A percentile compares a stretch with the other conserved stretches of the same genome.
Evolutionary conservation across 2,113 vertebrate species (phyloP).

Genomic region (Chamaetylas fuelleborni): DNA sequence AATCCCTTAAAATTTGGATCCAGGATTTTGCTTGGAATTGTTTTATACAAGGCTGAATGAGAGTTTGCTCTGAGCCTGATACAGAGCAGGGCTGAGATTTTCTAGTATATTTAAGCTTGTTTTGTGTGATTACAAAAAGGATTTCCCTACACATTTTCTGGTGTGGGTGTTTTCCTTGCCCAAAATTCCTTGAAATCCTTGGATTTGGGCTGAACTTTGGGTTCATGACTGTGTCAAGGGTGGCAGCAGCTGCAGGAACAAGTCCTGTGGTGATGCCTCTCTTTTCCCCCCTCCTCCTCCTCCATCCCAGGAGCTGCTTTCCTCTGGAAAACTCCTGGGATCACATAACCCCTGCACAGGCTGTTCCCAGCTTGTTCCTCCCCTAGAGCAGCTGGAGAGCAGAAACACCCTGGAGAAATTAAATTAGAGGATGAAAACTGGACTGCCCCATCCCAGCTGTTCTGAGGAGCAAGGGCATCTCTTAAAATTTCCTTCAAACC

Average conservation of each 20-base stretch:
- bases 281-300: neutral
- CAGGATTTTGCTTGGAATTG: fast-evolving
- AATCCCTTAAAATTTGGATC: neutral
- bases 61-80: fast-evolving
- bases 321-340: neutral
- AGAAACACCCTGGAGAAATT: neutral
- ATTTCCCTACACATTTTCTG: fast-evolving
- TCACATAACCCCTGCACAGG: fast-evolving
- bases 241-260: neutral
- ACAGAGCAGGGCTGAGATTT: neutral
- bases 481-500: neutral
- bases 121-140: neutral
- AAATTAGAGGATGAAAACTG: neutral
- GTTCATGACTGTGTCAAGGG: neutral
- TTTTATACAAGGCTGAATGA: neutral
- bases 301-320: neutral
- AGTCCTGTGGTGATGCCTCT: neutral
- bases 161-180: neutral
- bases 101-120: neutral
- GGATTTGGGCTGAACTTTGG: neutral
- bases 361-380: neutral
- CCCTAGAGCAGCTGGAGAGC: neutral
- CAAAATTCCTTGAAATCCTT: neutral
- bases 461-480: neutral
- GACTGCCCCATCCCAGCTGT: neutral